phyloP scores from a whole-genome alignment of 2,888 invertebrate genomes.

The Rhyacophila evoluta region DNA sequence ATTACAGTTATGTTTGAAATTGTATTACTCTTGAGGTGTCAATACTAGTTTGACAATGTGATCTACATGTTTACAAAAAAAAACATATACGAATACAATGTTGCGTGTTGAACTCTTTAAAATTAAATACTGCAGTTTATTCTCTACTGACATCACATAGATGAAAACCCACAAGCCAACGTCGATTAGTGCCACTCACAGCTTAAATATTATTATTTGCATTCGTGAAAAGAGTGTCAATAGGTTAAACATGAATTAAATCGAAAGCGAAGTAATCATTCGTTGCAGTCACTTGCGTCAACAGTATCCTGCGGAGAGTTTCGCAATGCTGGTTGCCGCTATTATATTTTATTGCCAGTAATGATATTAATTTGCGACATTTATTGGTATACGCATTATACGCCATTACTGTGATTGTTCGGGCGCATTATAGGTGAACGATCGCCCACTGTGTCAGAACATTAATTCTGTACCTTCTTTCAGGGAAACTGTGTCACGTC shows the following conservation, averaged over 20 bases:
- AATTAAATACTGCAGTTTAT: too few species aligned
- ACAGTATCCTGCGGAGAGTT: not conserved
- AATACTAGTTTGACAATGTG: too few species aligned
- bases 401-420: slow-evolving; percentile 1
- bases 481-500: too few species aligned
- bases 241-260: not conserved
- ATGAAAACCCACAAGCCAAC: not conserved
- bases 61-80: too few species aligned
- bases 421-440: not conserved
- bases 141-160: not conserved
- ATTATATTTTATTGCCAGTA: not conserved
- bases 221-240: not conserved
- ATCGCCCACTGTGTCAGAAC: not conserved
- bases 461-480: not conserved
- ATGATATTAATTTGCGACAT: not conserved
- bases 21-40: too few species aligned
- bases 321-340: not conserved
- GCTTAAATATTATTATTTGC: not conserved
- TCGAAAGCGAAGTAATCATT: not conserved
- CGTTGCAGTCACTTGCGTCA: not conserved
- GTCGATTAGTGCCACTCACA: not conserved
- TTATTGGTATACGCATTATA: not conserved
- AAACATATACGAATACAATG: too few species aligned
- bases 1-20: too few species aligned
- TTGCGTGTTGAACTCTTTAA: too few species aligned